Conservation (phyloP, 2,797 vertebrate species). For the Ataeniobius toweri region DNA sequence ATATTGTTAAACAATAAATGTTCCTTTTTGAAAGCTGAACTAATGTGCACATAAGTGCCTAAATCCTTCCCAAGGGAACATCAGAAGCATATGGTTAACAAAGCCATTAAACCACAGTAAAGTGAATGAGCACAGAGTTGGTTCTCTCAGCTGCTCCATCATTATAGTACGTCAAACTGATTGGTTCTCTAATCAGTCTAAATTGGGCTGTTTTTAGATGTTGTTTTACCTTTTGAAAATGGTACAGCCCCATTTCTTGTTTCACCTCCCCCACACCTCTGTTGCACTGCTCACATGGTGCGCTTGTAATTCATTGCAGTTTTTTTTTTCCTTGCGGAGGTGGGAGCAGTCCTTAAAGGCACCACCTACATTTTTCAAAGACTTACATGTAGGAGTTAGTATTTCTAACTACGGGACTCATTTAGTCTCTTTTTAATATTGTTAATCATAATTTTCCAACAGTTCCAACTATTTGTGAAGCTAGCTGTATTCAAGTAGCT, state of each 20-base stretch:
- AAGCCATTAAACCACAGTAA: slow-evolving; percentile 8
- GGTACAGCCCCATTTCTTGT: slow-evolving; percentile 45
- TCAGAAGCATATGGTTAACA: slow-evolving; percentile 3
- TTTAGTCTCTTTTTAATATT: not conserved
- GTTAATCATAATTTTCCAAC: not conserved
- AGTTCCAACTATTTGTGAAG: not conserved
- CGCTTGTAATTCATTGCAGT: slow-evolving; percentile 55
- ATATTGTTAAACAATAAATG: slow-evolving; percentile 8
- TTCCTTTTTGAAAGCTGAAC: not conserved
- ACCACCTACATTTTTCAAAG: slow-evolving; percentile 51
- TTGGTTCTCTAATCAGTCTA: not conserved
- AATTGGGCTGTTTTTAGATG: slow-evolving; percentile 10
- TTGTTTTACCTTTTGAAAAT: slow-evolving; percentile 28
- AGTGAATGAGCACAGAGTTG: slow-evolving; percentile 4
- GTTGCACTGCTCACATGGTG: slow-evolving; percentile 60
- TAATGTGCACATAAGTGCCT: slow-evolving; percentile 13
- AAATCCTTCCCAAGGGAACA: not conserved
- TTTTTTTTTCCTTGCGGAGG: slow-evolving; percentile 21
- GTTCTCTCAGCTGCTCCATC: slow-evolving; percentile 1
- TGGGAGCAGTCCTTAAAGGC: slow-evolving; percentile 48
- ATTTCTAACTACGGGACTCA: not conserved
- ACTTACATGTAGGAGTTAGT: slow-evolving; percentile 15
- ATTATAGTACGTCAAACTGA: not conserved
- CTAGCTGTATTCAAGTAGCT: not conserved
- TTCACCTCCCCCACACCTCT: slow-evolving; percentile 63